phyloP scores from a whole-genome alignment of 1,140 invertebrate genomes.

The Zaprionus africanus region DNA sequence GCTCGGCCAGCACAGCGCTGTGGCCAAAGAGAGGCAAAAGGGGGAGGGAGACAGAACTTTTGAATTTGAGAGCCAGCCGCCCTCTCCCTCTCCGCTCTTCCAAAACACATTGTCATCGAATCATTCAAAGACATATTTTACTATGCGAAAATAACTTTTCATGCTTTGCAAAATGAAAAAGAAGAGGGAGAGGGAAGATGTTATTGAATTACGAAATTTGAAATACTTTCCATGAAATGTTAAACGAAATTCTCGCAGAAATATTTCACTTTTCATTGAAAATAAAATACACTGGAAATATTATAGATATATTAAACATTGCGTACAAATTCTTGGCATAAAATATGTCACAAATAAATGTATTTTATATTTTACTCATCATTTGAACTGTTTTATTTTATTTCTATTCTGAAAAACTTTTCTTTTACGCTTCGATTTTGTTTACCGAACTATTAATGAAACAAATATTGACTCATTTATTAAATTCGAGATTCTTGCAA shows the following conservation, averaged over 20 bases:
- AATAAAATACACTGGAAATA: background rate
- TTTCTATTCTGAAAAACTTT: too few relatives aligned
- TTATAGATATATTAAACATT: background rate
- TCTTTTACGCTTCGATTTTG: too few relatives aligned
- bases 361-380: too few relatives aligned
- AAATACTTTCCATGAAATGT: background rate
- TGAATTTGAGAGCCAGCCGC: background rate
- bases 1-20: background rate
- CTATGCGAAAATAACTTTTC: background rate
- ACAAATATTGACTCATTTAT: too few relatives aligned
- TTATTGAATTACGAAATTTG: constrained; percentile 6
- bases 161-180: background rate
- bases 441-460: too few relatives aligned
- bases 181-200: background rate
- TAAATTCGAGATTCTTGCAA: background rate
- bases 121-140: constrained; percentile 1
- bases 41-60: background rate
- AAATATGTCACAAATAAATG: too few relatives aligned
- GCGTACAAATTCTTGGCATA: too few relatives aligned
- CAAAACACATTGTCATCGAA: background rate
- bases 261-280: background rate
- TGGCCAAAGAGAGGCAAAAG: background rate
- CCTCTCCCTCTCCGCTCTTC: background rate
- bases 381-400: too few relatives aligned
- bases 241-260: background rate